Conservation (phyloP, 2,888 invertebrate genomes). For the Habrosyne pyritoides region DNA sequence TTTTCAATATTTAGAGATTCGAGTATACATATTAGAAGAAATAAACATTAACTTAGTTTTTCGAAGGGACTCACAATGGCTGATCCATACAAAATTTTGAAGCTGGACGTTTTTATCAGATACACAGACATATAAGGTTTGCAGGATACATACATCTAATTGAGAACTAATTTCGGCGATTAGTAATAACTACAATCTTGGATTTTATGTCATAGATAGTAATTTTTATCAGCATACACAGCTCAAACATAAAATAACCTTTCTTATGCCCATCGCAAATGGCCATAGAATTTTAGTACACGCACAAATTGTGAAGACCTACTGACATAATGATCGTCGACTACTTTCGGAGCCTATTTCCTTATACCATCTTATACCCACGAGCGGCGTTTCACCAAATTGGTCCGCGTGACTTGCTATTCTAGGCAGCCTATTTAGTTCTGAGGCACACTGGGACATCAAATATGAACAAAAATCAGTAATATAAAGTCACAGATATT, state of each 20-base stretch:
- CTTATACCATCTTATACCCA: slow-evolving; percentile 57
- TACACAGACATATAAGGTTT: too few species aligned
- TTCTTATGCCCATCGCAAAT: slow-evolving; percentile 17
- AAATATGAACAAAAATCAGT: neutral
- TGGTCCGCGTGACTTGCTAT: slow-evolving; percentile 73
- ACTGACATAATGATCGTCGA: slow-evolving; percentile 50
- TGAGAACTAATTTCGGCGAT: too few species aligned
- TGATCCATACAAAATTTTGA: too few species aligned
- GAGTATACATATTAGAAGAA: too few species aligned
- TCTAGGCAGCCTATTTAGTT: slow-evolving; percentile 41
- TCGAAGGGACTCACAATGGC: too few species aligned
- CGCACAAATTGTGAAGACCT: slow-evolving; percentile 22
- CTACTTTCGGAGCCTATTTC: slow-evolving; percentile 55
- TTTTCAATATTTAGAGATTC: too few species aligned
- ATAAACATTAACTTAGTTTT: too few species aligned
- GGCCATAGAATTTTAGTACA: slow-evolving; percentile 27
- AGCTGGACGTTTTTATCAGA: too few species aligned
- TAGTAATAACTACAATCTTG: too few species aligned
- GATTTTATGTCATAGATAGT: neutral
- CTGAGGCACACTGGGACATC: slow-evolving; percentile 35
- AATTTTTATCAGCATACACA: neutral
- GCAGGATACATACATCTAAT: too few species aligned
- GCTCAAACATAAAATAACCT: neutral
- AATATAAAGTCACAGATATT: neutral
- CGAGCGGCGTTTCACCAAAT: slow-evolving; percentile 65